Base-by-base conservation (phyloP, 2,888 invertebrate species). In the Polietes domitor region DNA sequence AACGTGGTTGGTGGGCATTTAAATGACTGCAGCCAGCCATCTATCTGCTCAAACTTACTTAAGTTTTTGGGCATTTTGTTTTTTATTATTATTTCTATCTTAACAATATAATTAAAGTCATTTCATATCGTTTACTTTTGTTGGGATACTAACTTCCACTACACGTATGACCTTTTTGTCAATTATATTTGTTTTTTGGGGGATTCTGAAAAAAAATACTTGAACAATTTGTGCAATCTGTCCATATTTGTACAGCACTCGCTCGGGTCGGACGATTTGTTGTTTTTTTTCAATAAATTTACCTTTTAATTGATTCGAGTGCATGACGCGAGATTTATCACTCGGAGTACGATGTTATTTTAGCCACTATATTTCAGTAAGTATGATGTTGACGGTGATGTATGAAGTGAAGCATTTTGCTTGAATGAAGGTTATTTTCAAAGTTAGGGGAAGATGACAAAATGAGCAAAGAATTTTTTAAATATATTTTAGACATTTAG, bases 101-200 rank as follows among this genome's bases (percentile, higher is more conserved):
- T 47, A 17, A 21, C 53, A 72, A 43, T 55, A 53, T 71, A 71
- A 53, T 71, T 71, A 71, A 71, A 53, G 19, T 28, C 37, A 15
- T 53, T 72, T 71, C 32, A 55, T 21, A 32, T 32, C 32, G 50
- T 65, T 65, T 65, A 21, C 15, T 28, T n/a, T 72, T 3, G 17
- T 47, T 50, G 17, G 5, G 53, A 19, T n/a, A n/a, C n/a, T n/a
- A n/a, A n/a, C n/a, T n/a, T n/a, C n/a, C n/a, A n/a, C n/a, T n/a
- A n/a, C n/a, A n/a, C n/a, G n/a, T 24, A 47, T 72, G 55, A 72
- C 72, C 55, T 72, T 72, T 72, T 37, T 53, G 37, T 17, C 68
- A 47, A 68, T 68, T 58, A 58, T 15, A 24, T 24, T 58, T 15
- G 6, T 24, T 21, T 21, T 17, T 17, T 70, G 50, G 50, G 19